phyloP scores from a whole-genome alignment of 2,888 invertebrate genomes.

The Tipula unca region DNA sequence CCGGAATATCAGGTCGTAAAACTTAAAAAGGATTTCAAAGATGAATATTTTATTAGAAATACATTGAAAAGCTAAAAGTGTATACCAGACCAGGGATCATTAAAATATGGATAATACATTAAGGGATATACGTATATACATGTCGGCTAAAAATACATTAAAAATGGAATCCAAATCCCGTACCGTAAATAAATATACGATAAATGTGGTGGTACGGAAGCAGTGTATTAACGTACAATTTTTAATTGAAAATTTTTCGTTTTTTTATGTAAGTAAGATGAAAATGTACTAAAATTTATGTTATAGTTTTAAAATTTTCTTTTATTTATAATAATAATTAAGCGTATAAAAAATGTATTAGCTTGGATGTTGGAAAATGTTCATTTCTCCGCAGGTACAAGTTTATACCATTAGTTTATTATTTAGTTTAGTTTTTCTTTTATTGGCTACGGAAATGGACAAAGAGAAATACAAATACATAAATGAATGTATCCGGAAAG shows the following conservation, averaged over 20 bases:
- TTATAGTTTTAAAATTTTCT: neutral
- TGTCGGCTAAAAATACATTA: neutral
- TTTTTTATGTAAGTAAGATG: neutral
- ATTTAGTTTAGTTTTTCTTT: too few relatives aligned
- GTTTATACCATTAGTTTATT: neutral
- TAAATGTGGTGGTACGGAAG: neutral
- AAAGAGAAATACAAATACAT: neutral
- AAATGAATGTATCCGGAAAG: neutral
- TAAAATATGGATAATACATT: neutral
- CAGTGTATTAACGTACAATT: neutral
- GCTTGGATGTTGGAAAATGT: neutral
- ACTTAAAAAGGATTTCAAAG: neutral
- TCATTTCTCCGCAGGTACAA: neutral
- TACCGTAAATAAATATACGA: neutral
- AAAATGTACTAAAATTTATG: neutral
- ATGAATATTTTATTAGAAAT: neutral
- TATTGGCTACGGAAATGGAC: neutral
- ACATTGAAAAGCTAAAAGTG: neutral
- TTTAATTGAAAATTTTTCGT: neutral
- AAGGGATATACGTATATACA: neutral
- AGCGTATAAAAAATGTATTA: neutral
- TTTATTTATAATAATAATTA: neutral
- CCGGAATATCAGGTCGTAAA: neutral
- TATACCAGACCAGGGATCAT: neutral
- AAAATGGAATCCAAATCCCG: neutral